Evolutionary conservation across 2,113 vertebrate species (phyloP).

Genomic region (Nothocercus nigrocapillus): DNA sequence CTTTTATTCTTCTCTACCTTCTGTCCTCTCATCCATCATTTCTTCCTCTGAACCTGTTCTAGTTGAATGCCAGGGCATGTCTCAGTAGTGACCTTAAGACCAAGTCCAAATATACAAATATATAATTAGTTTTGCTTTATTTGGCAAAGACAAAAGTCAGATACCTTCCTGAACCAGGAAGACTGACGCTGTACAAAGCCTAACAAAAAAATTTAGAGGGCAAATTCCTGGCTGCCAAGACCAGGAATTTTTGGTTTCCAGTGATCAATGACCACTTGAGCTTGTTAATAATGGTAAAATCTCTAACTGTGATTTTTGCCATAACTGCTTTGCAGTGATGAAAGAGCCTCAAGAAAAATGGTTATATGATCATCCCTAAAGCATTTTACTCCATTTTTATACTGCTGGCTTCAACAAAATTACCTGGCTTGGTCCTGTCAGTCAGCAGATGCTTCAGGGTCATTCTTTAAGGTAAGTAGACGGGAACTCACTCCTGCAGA

Average conservation of each 20-base stretch:
- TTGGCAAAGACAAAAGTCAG: neutral
- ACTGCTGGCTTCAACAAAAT: neutral
- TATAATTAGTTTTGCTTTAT: neutral
- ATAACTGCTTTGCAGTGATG: neutral
- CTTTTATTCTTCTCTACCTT: neutral
- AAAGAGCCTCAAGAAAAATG: neutral
- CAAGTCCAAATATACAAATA: neutral
- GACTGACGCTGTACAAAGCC: neutral
- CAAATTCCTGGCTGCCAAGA: neutral
- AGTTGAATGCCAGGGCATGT: no score
- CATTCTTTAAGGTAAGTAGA: neutral
- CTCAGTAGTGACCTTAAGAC: neutral
- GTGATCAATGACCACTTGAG: neutral
- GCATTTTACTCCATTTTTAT: neutral
- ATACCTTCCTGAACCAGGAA: neutral
- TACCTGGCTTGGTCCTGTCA: no score
- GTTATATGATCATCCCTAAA: neutral
- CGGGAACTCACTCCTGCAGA: fast-evolving
- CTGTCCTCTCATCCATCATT: neutral
- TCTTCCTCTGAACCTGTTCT: neutral
- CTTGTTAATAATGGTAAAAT: no score
- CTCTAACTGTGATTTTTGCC: neutral
- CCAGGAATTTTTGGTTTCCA: neutral
- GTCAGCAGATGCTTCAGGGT: neutral
- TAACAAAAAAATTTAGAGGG: neutral